These are phyloP conservation scores for Ispidina picta DNA, from an alignment of 2,797 vertebrate genomes.

Conservation along the genomic window DNA sequence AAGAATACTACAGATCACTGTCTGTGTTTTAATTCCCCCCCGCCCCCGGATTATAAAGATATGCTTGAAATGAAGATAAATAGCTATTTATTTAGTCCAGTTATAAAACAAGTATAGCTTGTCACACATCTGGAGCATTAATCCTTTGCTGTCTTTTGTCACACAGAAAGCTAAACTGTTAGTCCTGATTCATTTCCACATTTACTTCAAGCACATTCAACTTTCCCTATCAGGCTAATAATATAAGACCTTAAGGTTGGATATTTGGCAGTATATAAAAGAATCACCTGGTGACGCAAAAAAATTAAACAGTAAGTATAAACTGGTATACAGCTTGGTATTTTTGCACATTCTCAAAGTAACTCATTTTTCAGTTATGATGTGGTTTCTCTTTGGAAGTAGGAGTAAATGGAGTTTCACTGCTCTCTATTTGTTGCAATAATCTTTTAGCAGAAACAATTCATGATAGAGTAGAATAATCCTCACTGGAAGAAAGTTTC, in stretches of 20 bases:
- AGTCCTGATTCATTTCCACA: not conserved
- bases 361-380: not conserved
- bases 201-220: not conserved
- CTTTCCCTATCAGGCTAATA: not conserved
- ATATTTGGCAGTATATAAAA: not conserved
- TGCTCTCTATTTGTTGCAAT: not conserved
- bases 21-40: not conserved
- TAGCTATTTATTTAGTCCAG: not conserved
- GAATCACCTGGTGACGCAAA: not conserved
- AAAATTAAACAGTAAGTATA: not conserved
- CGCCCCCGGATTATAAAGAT: not conserved
- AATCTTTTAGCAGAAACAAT: not conserved
- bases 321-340: not conserved
- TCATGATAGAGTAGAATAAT: not conserved
- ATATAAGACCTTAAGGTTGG: not conserved
- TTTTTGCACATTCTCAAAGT: not conserved
- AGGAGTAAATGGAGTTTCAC: not conserved
- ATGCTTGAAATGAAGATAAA: not conserved
- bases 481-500: not conserved
- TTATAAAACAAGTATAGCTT: not conserved
- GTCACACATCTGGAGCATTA: not conserved
- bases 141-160: not conserved
- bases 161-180: not conserved
- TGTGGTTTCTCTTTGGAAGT: not conserved
- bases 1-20: not conserved